Conservation (phyloP, 2,888 invertebrate species). For the Synergus laeviventris region DNA sequence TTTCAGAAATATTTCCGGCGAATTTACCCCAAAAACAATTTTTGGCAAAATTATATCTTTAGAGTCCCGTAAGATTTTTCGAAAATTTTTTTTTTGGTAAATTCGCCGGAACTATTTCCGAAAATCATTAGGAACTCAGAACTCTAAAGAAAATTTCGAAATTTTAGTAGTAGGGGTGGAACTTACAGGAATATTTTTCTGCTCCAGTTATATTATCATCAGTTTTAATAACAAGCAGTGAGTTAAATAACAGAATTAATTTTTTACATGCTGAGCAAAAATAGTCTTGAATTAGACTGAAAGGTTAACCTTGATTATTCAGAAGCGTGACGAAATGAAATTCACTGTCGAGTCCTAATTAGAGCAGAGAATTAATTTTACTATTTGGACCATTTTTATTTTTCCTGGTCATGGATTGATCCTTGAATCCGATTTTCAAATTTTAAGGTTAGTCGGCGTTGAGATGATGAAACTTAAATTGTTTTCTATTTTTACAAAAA, state of each 20-base stretch:
- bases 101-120: too few species aligned
- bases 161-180: too few species aligned
- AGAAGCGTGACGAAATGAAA: background rate
- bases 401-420: background rate
- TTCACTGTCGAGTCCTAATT: background rate
- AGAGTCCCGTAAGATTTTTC: too few species aligned
- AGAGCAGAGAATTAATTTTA: background rate
- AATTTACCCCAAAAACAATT: too few species aligned
- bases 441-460: background rate
- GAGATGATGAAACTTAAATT: background rate
- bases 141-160: too few species aligned
- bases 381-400: background rate
- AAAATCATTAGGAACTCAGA: too few species aligned
- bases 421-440: background rate
- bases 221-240: background rate
- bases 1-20: too few species aligned
- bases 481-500: background rate
- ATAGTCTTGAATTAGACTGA: background rate
- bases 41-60: too few species aligned
- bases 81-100: too few species aligned
- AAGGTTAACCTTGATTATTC: background rate
- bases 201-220: background rate
- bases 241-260: background rate
- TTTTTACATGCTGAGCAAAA: background rate
- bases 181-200: too few species aligned